Evolutionary conservation across 2,888 invertebrate species (phyloP), one percentile per base, ranked within the genome.

Genomic region (Ganaspis brasiliensis): DNA sequence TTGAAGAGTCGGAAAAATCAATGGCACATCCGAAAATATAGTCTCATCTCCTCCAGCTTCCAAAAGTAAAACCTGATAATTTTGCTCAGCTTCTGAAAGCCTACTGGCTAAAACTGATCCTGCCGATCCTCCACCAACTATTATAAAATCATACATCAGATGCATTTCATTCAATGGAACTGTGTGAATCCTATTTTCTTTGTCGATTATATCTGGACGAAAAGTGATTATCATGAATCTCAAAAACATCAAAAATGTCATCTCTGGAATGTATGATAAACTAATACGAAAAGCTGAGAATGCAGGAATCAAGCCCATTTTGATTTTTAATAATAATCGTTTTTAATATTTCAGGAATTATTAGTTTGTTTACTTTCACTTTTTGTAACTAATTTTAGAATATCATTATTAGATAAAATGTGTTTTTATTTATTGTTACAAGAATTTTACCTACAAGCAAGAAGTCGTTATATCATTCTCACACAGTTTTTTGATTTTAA

Each of bases 11-110:
- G 96, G 97, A 0, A 97, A 97, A 88, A 98, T 93, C 2, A 97
- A 92, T 0, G 97, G 97, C 1, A 97, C 97, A 87, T 98, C 97
- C 0, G 97, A 96, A 86, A 97, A 95, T 91, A 97, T 97, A 0
- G 97, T 97, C 92, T 98, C 97, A 91, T 97, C 97, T 1, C 96
- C 97, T 0, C 97, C 97, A 1, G 97, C 97, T 92, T 98, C 97
- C 81, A 98, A 87, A 0, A 98, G 92, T 2, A 98, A 92, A 0
- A 97, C 94, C 80, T 95, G 96, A 96, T 96, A 97, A 82, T 95
- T 93, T 79, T 94, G 88, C 83, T 95, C 95, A 0, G 5, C 52
- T 91, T 97, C 97, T 4, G 96, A 95, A 0, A 97, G 92, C 31
- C 97, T 92, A 82, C 94, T 95, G 0, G 97, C 97, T 74, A 98